These are phyloP conservation scores for Pheosia tremula DNA, from an alignment of 2,888 invertebrate species.

Conservation along the genomic window DNA sequence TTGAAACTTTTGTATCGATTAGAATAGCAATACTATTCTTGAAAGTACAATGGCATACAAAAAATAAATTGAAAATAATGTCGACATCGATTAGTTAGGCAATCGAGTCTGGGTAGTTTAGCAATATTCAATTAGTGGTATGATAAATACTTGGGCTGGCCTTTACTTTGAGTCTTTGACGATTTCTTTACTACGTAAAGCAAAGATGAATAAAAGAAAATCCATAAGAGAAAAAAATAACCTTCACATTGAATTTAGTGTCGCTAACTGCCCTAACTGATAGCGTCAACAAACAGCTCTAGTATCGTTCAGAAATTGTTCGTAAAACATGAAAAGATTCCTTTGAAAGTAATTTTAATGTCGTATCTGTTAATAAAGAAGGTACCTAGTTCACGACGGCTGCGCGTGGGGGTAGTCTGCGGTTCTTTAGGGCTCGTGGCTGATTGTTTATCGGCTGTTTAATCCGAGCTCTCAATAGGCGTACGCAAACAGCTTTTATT, in stretches of 20 bases:
- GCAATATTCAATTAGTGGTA: slow-evolving; percentile 7
- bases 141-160: not conserved
- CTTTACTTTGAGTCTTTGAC: not conserved
- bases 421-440: slow-evolving; percentile 5
- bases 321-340: slow-evolving; percentile 7
- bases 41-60: slow-evolving; percentile 12
- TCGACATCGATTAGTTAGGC: slow-evolving; percentile 12
- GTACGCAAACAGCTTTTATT: slow-evolving; percentile 11
- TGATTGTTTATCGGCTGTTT: slow-evolving; percentile 17
- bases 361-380: slow-evolving; percentile 21
- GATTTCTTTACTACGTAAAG: too few relatives aligned
- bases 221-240: not conserved
- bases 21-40: slow-evolving; percentile 13
- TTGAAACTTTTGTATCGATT: slow-evolving; percentile 17
- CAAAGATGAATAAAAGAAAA: not conserved
- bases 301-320: slow-evolving; percentile 6
- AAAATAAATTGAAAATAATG: slow-evolving; percentile 20
- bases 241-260: slow-evolving; percentile 11
- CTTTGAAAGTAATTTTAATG: slow-evolving; percentile 32
- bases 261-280: slow-evolving; percentile 4
- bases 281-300: slow-evolving; percentile 11
- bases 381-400: slow-evolving; percentile 16
- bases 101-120: slow-evolving; percentile 10
- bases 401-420: slow-evolving; percentile 5
- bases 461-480: slow-evolving; percentile 8